Evolutionary conservation across 2,888 invertebrate species (phyloP), one percentile per base, ranked within the genome.

Genomic region (Drosophila helvetica): DNA sequence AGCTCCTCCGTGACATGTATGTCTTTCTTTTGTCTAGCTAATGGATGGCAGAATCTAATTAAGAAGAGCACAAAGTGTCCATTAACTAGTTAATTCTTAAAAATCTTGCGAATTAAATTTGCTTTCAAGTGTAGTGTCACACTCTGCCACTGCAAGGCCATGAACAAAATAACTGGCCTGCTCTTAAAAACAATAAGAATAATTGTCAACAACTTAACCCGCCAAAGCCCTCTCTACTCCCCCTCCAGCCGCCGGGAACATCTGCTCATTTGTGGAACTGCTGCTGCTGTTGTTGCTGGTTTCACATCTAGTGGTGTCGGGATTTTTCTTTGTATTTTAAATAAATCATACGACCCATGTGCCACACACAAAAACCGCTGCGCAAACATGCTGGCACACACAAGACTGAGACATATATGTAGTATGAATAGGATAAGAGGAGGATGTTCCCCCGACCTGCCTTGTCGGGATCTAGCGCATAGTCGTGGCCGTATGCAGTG

Each of bases 301-400:
- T 59, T 53, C 27, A 27, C 7, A 2, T 27, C 8, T 27, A 27
- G 56, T 68, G 33, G 55, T 54, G 56, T 38, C 15, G 22, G 38
- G 25, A 22, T 33, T 54, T 61, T 73, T 67, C 68, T 68, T 80
- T 81, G 64, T 80, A 66, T 59, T 75, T 75, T 88, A 75, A 86
- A 83, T 86, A 88, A 88, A 86, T 83, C 86, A 88, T 83, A 71
- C 69, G 78, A 78, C 73, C 73, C 78, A 75, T 74, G 71, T 56
- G 61, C 56, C 75, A 64, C 73, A 64, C 73, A 82, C 73, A 82
- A 64, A 47, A 82, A 77, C 78, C 86, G 80, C 75, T 74, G 65
- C 73, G 77, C 63, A 78, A 84, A 79, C 77, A 65, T 43, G 66
- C 51, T 33, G 19, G n/a, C 53, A 53, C 66, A 59, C 25, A 51